Conservation (phyloP, 53 echinoderm and acorn worm species). For the Mesocentrotus franciscanus region DNA sequence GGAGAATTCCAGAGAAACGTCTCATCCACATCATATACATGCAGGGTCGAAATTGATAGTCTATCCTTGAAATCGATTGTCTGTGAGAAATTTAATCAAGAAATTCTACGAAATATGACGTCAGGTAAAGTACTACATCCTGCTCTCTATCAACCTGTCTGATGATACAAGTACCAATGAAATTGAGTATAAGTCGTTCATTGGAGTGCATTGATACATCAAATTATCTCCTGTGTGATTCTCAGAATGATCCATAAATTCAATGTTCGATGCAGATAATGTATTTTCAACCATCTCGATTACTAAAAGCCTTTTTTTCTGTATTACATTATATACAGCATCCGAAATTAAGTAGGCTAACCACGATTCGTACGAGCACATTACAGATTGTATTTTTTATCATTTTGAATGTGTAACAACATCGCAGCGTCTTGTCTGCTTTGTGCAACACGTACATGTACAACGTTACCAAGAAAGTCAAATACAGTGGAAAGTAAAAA, state of each 20-base stretch:
- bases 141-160: neutral
- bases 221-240: neutral
- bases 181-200: neutral
- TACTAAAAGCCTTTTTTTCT: neutral
- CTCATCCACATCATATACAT: neutral
- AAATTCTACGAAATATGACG: slow-evolving; percentile 19
- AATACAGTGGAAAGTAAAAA: no score
- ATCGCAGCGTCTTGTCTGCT: no score
- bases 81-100: neutral
- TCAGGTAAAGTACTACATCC: neutral
- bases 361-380: no score
- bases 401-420: no score
- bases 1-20: neutral
- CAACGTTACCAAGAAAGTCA: no score
- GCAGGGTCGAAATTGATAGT: neutral
- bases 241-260: neutral
- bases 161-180: neutral
- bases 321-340: no score
- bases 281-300: neutral
- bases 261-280: neutral
- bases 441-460: no score
- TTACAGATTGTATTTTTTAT: no score
- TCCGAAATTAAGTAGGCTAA: no score
- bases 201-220: neutral
- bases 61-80: neutral